phyloP scores from a whole-genome alignment of 2,888 invertebrate genomes.

The Drosophila hamatofila region DNA sequence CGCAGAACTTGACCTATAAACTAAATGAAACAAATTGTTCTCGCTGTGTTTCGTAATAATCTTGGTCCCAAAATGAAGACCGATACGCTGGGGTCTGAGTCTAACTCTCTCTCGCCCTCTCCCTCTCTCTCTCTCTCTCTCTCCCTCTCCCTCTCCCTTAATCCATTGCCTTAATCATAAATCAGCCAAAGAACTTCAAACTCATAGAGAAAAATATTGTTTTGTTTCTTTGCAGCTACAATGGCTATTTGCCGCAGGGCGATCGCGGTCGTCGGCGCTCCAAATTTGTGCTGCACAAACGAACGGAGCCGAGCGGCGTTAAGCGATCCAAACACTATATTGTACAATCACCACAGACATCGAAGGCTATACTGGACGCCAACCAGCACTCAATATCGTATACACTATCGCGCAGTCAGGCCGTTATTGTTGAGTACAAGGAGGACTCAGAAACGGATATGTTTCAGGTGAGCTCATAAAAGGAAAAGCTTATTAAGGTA shows the following conservation, averaged over 20 bases:
- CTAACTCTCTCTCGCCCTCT: too few species aligned
- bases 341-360: constrained; percentile 97
- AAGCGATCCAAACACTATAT: constrained; percentile 97
- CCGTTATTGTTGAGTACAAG: constrained; percentile 99
- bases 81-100: neutral
- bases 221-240: constrained; percentile 89
- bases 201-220: constrained; percentile 18
- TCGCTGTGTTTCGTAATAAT: constrained; percentile 36
- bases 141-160: too few species aligned
- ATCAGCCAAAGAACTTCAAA: constrained; percentile 28
- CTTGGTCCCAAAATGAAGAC: constrained; percentile 25
- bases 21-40: constrained; percentile 27
- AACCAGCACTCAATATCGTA: constrained; percentile 98
- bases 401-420: constrained; percentile 97
- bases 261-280: constrained; percentile 97
- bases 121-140: too few species aligned
- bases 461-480: constrained; percentile 93
- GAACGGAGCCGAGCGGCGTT: constrained; percentile 95
- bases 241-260: constrained; percentile 96
- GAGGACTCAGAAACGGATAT: constrained; percentile 98
- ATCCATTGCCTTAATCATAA: constrained; percentile 47
- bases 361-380: constrained; percentile 96
- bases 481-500: neutral
- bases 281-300: constrained; percentile 95
- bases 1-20: constrained; percentile 74